Conservation (phyloP, 2,113 vertebrate species). For the Mirounga angustirostris region DNA sequence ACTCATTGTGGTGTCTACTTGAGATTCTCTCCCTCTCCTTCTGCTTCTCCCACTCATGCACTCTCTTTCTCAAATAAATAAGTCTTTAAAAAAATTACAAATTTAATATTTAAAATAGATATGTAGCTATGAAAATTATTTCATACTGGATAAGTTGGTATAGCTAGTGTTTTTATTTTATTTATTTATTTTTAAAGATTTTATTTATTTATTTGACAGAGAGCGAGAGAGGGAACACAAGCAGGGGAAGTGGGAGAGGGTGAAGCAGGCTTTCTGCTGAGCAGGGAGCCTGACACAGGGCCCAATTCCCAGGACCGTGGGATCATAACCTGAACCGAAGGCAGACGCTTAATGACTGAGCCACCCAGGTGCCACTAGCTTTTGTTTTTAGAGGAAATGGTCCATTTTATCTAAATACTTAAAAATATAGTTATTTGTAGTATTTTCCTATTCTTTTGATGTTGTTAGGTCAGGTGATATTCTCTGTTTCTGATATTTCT, state of each 20-base stretch:
- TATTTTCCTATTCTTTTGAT: neutral
- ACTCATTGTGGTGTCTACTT: neutral
- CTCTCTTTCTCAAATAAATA: neutral
- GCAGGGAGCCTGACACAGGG: too few relatives aligned
- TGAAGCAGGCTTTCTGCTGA: too few relatives aligned
- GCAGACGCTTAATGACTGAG: too few relatives aligned
- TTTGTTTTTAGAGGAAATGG: neutral
- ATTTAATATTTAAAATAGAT: neutral
- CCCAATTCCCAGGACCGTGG: too few relatives aligned
- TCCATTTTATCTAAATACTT: neutral
- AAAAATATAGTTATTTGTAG: neutral
- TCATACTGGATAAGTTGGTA: neutral
- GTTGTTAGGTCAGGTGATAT: neutral
- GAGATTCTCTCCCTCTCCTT: neutral
- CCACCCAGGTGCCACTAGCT: neutral
- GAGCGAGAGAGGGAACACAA: too few relatives aligned
- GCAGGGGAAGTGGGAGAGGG: too few relatives aligned
- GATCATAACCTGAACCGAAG: too few relatives aligned
- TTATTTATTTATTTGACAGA: too few relatives aligned
- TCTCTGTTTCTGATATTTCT: neutral
- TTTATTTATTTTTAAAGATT: neutral
- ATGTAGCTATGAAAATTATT: neutral
- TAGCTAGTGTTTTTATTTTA: slow-evolving; percentile 12
- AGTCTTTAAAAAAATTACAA: neutral
- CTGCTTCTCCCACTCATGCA: neutral